Conservation (phyloP, 2,797 vertebrate species). For the Cetoscarus ocellatus region DNA sequence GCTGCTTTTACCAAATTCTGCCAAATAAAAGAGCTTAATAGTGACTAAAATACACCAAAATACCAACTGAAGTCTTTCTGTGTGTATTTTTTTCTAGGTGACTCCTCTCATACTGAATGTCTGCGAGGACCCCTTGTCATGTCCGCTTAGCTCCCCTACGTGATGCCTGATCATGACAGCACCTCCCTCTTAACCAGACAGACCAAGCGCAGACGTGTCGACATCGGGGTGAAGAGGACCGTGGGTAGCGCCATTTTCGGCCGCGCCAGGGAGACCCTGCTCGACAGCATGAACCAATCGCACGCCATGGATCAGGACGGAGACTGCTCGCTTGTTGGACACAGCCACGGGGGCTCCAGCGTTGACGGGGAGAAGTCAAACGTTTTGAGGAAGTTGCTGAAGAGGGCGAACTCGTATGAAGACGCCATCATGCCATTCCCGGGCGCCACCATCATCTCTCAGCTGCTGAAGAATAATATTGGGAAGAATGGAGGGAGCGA, state of each 20-base stretch:
- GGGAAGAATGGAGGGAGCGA: constrained; percentile 97
- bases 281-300: constrained; percentile 96
- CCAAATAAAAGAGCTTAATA: too few species aligned
- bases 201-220: constrained; percentile 99
- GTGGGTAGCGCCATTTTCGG: constrained; percentile 93
- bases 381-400: constrained; percentile 97
- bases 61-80: neutral
- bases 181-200: constrained; percentile 98
- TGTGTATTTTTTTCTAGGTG: constrained; percentile 36
- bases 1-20: too few species aligned
- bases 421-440: constrained; percentile 98
- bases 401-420: constrained; percentile 98
- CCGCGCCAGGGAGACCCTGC: constrained; percentile 91
- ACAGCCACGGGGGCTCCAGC: constrained; percentile 64
- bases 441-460: constrained; percentile 98
- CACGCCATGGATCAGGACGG: constrained; percentile 95
- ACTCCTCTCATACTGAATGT: constrained; percentile 62
- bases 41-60: too few species aligned
- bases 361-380: constrained; percentile 97
- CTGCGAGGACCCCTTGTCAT: constrained; percentile 87
- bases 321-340: constrained; percentile 94
- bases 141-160: constrained; percentile 81
- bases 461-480: constrained; percentile 98
- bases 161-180: constrained; percentile 99
- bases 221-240: constrained; percentile 99